A percentile compares a stretch with the other conserved stretches of the same genome.
Conservation (phyloP, 2,797 vertebrate species). For the Myotis pilosus region DNA sequence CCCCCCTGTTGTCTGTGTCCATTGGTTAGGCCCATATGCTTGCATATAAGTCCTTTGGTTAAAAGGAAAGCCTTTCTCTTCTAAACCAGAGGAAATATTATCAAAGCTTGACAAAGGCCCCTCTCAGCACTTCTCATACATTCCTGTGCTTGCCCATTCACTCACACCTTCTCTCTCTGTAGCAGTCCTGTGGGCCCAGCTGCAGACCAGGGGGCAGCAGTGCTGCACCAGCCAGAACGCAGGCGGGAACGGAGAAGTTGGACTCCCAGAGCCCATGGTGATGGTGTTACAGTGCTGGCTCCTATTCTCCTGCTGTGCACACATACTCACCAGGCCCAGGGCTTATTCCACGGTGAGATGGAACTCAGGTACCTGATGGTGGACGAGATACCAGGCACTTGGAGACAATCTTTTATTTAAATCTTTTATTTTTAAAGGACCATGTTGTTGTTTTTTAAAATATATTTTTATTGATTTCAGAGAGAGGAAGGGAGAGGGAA, state of each 20-base stretch:
- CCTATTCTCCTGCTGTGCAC: background rate
- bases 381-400: background rate
- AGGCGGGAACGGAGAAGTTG: background rate
- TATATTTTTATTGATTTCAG: too few species aligned
- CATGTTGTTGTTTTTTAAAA: too few species aligned
- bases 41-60: too few species aligned
- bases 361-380: background rate
- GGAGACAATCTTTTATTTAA: background rate
- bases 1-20: too few species aligned
- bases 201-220: background rate
- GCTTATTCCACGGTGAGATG: background rate
- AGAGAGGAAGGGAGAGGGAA: too few species aligned
- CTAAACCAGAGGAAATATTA: background rate
- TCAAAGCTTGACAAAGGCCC: background rate
- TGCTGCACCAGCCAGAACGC: background rate
- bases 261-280: background rate
- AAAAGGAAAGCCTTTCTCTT: background rate
- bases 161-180: background rate
- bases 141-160: background rate
- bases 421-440: background rate
- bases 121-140: background rate
- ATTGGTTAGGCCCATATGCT: too few species aligned
- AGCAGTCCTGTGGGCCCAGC: background rate
- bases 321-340: background rate
- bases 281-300: background rate